Base-by-base conservation (phyloP, 2,113 vertebrate genomes). In the Prochilodus magdalenae region DNA sequence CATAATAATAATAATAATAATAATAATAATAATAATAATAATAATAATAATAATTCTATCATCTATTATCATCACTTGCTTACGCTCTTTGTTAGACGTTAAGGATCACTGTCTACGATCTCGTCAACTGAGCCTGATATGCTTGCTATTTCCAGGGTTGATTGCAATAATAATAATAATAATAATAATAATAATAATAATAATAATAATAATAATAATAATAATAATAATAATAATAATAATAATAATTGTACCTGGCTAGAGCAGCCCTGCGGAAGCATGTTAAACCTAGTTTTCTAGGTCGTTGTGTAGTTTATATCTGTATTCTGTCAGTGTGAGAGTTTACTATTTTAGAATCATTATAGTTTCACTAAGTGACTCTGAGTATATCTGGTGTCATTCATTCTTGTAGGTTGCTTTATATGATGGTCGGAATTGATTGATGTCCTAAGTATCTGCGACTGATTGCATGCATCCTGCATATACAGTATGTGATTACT, bases 301-400 rank as follows among this genome's bases (percentile, higher is more conserved):
- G 15, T 51, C 44, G 10, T 22, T 22, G 5, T 67, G 30, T 67
- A 33, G 3, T 67, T 0, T 67, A 36, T 36, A 36, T 36, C 15
- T 67, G 5, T 22, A 22, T 20, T 20, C 5, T 36, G 1, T 67
- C 20, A 4, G 5, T 33, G 16, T 36, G 5, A 22, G 18, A 12
- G 29, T 33, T 20, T 67, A 20, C 10, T 67, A 15, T 33, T 36
- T 10, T 67, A 36, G 15, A 22, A 22, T 36, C 10, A 20, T 5
- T 67, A 15, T 36, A 67, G 94, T 57, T 14, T 73, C 49, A 22
- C 51, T 71, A 95, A 95, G 4, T 7, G 8, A 7, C 94, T 93
- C 93, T 93, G 91, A 92, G 93, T 93, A 95, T 93, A 93, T 83
- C 89, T 92, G 91, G 16, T 72, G 91, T 91, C 90, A 92, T 92